Evolutionary conservation across 2,888 invertebrate genomes (phyloP), one percentile per base, ranked within the genome.

Genomic region (Allophyes oxyacanthae): DNA sequence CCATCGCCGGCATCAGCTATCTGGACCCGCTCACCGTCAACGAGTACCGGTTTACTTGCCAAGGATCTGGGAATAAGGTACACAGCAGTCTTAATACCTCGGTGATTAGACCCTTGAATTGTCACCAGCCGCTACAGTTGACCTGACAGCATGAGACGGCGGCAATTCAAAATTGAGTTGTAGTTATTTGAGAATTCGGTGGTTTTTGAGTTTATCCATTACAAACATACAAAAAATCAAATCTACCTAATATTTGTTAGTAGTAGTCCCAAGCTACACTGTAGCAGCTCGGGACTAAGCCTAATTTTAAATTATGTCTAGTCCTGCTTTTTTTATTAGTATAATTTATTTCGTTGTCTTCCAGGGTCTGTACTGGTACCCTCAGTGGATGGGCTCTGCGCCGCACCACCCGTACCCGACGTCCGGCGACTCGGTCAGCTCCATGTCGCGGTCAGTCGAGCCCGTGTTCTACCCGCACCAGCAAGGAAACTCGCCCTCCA

Each of bases 341-440:
- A 20, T 20, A 20, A 20, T 20, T 20, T 20, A 20, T 3, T 20
- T 20, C 20, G 11, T 26, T 28, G 10, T 1, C 10, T 30, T 56
- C 4, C 83, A 92, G 88, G 93, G 93, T 55, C 74, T 93, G 0
- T 94, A 94, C 74, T 94, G 93, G 93, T 94, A 94, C 58, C 93
- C 93, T 14, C 92, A 92, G 67, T 93, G 93, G 93, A 93, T 93
- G 93, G 93, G 92, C 0, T 86, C 86, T 0, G 78, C 88, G 0
- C 92, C 92, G 0, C 90, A 91, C 68, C 91, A 92, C 71, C 92
- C 92, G 0, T 90, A 92, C 79, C 85, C 87, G 0, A 68, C 74
- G 20, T 75, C 87, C 0, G 87, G 81, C 10, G 89, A 88, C 65
- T 2, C 48, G 5, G 81, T 81, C 0, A 8, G 37, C 0, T 65